Conservation (phyloP, 2,797 vertebrate species). For the Leuciscus waleckii region DNA sequence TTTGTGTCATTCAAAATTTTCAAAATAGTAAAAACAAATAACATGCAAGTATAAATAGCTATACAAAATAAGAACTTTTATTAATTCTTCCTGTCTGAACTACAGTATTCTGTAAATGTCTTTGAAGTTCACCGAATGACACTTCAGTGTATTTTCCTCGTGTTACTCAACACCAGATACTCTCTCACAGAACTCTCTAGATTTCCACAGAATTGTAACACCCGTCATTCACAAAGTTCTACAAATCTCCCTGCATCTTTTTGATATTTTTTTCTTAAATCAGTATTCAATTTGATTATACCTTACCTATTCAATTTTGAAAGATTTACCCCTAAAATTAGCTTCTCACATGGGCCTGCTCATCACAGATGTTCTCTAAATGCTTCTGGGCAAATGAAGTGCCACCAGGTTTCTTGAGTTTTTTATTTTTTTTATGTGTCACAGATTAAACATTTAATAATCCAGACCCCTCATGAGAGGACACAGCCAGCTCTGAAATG, state of each 20-base stretch:
- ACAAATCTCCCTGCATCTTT: neutral
- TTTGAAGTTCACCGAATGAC: neutral
- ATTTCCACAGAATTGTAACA: neutral
- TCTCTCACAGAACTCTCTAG: neutral
- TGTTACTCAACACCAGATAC: neutral
- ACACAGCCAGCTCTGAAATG: neutral
- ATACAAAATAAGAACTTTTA: neutral
- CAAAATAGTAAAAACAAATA: neutral
- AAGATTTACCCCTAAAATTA: neutral
- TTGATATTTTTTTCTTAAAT: neutral
- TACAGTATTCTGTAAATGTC: neutral
- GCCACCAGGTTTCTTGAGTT: slow-evolving; percentile 24
- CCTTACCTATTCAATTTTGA: neutral
- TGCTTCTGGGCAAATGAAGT: slow-evolving; percentile 14
- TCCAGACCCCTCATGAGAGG: slow-evolving; percentile 16
- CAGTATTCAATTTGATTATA: neutral
- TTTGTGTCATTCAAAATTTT: neutral
- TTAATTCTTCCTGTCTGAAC: neutral
- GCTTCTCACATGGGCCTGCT: neutral
- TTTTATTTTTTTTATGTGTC: neutral
- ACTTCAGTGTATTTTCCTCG: neutral
- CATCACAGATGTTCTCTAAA: slow-evolving; percentile 32
- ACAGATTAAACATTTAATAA: slow-evolving; percentile 20
- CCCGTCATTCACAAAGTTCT: neutral
- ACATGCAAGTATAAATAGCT: neutral